Evolutionary conservation across 1,140 invertebrate species (phyloP), one percentile per base, ranked within the genome.

Genomic region (Ostrea denselamellosa): DNA sequence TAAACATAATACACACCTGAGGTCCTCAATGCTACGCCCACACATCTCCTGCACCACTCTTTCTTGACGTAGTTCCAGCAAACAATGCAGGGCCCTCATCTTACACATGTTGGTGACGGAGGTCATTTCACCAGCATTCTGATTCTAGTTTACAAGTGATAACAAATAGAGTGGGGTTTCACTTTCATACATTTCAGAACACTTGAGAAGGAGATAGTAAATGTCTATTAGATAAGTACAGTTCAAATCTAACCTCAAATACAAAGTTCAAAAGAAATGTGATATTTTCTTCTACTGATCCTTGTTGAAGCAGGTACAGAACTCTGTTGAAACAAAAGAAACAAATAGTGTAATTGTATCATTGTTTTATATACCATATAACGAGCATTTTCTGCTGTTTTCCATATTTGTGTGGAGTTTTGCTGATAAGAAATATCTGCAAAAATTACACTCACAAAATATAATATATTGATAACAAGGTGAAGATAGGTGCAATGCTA

Each of bases 41-140:
- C 87, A 89, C 8, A 86, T 28, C 25, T 87, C 86, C 22, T 87
- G 17, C 19, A 93, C 56, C 0, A 85, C 81, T 4, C 88, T 89
- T 19, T 91, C 89, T 54, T 90, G 89, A 52, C 82, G 87, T 34
- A 93, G 65, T 12, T 92, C 84, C 12, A 92, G 82, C 10, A 92
- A 53, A 85, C 92, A 92, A 28, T 89, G 86, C 1, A 92, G 52
- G 3, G 90, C 90, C 81, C 88, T 9, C 8, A 92, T 81, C 51
- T 83, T 87, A 65, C 89, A 91, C 65, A 89, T 86, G 34, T 87
- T 89, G 14, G 87, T 86, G 25, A 85, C 62, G 12, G 52, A 54
- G 5, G 44, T 56, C 83, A 52, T 68, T 34, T 85, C 86, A 19
- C 68, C 85, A n/a, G 22, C 25, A 56, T 83, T 83, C 85, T 85